Conservation (phyloP, 2,888 invertebrate species). For the Prenolepis imparis region DNA sequence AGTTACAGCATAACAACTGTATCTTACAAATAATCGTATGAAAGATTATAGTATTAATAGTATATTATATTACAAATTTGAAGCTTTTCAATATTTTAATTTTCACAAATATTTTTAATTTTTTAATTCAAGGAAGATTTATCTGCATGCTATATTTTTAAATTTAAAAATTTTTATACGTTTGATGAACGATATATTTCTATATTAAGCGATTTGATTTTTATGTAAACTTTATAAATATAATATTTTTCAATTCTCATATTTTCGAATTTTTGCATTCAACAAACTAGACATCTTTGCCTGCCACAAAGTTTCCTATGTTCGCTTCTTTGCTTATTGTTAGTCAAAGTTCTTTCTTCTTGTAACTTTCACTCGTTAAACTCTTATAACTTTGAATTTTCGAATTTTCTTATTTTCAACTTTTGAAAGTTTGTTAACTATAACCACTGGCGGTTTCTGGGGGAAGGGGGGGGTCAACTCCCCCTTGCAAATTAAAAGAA, state of each 20-base stretch:
- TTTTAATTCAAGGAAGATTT: not conserved
- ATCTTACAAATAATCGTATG: not conserved
- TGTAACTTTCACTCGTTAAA: constrained; percentile 18
- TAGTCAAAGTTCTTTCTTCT: not conserved
- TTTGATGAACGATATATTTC: not conserved
- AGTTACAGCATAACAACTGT: not conserved
- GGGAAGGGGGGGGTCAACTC: no score
- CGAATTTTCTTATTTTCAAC: not conserved
- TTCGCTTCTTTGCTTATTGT: not conserved
- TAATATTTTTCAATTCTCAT: not conserved
- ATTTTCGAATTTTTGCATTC: not conserved
- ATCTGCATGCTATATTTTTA: not conserved
- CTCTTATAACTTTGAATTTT: constrained; percentile 8
- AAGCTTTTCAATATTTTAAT: not conserved
- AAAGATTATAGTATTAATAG: not conserved
- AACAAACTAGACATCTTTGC: not conserved
- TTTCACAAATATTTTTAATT: not conserved
- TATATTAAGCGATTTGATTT: not conserved
- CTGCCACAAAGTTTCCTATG: not conserved
- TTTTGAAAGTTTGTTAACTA: constrained; percentile 18
- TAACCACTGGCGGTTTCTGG: no score
- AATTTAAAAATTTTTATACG: not conserved
- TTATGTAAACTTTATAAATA: not conserved
- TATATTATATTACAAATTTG: not conserved
- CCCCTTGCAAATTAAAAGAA: no score